These are phyloP conservation scores for Pseudopipra pipra DNA, from an alignment of 2,113 vertebrate genomes.

Conservation along the genomic window DNA sequence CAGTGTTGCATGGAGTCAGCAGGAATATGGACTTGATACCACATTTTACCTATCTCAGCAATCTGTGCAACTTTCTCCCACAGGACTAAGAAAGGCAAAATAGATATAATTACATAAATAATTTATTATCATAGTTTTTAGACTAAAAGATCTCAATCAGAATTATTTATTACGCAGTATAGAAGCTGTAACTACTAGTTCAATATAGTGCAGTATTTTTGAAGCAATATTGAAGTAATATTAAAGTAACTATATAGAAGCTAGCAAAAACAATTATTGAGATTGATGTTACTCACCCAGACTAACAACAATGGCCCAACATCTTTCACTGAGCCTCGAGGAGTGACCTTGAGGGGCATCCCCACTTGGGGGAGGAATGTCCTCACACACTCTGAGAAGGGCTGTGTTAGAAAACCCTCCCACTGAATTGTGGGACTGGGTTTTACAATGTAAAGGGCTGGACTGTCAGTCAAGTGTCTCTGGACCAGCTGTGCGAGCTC, in stretches of 20 bases:
- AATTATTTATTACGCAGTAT: not conserved
- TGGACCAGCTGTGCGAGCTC: not conserved
- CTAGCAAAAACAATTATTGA: not conserved
- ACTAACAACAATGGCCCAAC: not conserved
- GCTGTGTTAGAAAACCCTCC: not conserved
- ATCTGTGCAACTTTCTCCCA: not conserved
- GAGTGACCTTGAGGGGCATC: not conserved
- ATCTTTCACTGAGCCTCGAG: not conserved
- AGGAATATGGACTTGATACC: not conserved
- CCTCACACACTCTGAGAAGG: not conserved
- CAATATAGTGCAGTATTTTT: not conserved
- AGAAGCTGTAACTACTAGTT: not conserved
- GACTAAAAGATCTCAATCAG: not conserved
- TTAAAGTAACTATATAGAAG: not conserved
- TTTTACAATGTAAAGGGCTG: not conserved
- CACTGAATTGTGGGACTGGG: not conserved
- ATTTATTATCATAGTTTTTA: not conserved
- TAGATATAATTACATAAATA: not conserved
- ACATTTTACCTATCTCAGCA: not conserved
- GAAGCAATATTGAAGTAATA: not conserved
- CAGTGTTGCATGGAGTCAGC: not conserved
- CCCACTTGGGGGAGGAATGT: not conserved
- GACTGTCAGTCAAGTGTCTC: not conserved
- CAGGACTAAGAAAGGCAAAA: not conserved
- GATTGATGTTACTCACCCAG: not conserved